Evolutionary conservation across 2,888 invertebrate species (phyloP).

Genomic region (Hedychridium roseum): DNA sequence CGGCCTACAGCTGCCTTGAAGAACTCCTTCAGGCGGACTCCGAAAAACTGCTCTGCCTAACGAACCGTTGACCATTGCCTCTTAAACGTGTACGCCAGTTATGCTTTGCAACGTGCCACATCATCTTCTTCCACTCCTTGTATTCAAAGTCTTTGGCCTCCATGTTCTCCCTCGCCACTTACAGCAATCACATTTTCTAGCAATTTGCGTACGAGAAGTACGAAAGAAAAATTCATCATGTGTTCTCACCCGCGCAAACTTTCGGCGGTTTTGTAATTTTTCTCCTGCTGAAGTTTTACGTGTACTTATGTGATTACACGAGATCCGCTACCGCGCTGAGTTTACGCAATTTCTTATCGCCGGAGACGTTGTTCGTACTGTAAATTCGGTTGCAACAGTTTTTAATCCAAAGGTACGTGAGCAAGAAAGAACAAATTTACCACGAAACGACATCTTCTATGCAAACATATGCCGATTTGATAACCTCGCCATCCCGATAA

Average conservation of each 20-base stretch:
- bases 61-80: constrained; percentile 57
- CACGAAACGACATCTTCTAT: no score
- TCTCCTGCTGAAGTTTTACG: no score
- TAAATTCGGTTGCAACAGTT: constrained; percentile 53
- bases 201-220: no score
- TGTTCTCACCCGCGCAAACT: no score
- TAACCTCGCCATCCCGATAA: no score
- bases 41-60: constrained; percentile 58
- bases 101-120: constrained; percentile 17
- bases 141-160: no score
- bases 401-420: constrained; percentile 48
- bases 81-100: constrained; percentile 48
- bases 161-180: no score
- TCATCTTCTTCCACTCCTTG: not conserved
- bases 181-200: no score
- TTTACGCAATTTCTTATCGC: constrained; percentile 52
- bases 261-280: no score
- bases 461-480: no score
- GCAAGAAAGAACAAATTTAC: constrained; percentile 32
- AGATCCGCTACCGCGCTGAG: constrained; percentile 42
- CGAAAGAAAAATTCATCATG: no score
- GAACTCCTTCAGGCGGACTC: constrained; percentile 42
- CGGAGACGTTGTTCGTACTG: constrained; percentile 5
- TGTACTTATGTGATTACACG: constrained; percentile 35
- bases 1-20: constrained; percentile 48